Evolutionary conservation across 2,888 invertebrate genomes (phyloP).

Genomic region (Venusia cambrica): DNA sequence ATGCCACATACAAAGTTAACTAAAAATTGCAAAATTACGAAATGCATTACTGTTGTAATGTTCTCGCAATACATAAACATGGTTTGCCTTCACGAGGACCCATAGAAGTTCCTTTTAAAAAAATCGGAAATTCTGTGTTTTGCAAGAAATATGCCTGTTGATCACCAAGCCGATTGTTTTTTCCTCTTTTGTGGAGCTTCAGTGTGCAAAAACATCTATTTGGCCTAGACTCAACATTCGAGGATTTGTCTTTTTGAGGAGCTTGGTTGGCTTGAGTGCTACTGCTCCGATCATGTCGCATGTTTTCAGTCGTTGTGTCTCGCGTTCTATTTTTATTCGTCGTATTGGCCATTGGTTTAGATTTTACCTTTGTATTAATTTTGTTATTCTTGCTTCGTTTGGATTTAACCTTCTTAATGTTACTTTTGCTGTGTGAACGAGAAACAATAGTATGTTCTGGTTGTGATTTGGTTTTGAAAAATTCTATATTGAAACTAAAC

Average conservation of each 20-base stretch:
- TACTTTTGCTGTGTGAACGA: no score
- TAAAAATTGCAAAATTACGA: conserved; percentile 2
- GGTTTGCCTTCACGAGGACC: conserved; percentile 9
- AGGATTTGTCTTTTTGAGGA: conserved; percentile 1
- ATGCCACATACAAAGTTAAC: no score
- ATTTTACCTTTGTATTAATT: not conserved
- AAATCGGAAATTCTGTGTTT: not conserved
- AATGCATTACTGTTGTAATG: not conserved
- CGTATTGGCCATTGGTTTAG: conserved; percentile 3
- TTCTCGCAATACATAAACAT: conserved; percentile 7
- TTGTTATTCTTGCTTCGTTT: not conserved
- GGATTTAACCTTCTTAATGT: no score
- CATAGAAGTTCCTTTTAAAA: conserved; percentile 1
- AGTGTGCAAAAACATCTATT: conserved; percentile 15
- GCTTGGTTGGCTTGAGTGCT: not conserved
- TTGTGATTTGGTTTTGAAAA: conserved; percentile 29
- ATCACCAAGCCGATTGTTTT: not conserved
- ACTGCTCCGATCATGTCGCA: not conserved
- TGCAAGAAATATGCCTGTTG: conserved; percentile 1
- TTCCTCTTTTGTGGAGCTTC: conserved; percentile 10
- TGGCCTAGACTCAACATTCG: conserved; percentile 1
- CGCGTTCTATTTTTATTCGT: conserved; percentile 4
- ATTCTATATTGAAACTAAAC: conserved; percentile 33
- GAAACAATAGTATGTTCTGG: no score
- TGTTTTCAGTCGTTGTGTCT: no score